phyloP scores from a whole-genome alignment of 2,797 vertebrate species.

The Notoglanidium macrostoma region DNA sequence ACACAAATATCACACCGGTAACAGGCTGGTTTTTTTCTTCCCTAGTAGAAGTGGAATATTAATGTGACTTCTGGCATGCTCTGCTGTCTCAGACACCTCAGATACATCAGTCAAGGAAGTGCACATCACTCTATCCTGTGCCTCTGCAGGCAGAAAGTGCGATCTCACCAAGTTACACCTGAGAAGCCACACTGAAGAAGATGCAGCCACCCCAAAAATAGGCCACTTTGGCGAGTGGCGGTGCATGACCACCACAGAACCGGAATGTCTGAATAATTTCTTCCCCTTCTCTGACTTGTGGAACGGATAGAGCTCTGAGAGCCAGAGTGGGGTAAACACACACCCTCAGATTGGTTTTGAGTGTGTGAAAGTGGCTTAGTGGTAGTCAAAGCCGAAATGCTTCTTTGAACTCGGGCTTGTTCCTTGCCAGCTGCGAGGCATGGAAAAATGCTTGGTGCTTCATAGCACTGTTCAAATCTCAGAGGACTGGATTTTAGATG shows the following conservation, averaged over 20 bases:
- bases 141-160: slow-evolving; percentile 57
- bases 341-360: slow-evolving; percentile 49
- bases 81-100: slow-evolving; percentile 71
- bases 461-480: slow-evolving; percentile 39
- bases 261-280: slow-evolving; percentile 45
- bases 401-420: slow-evolving; percentile 57
- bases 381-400: slow-evolving; percentile 52
- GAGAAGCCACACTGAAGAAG: slow-evolving; percentile 52
- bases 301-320: slow-evolving; percentile 40
- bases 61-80: slow-evolving; percentile 72
- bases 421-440: slow-evolving; percentile 38
- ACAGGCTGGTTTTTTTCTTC: neutral
- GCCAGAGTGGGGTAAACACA: slow-evolving; percentile 46
- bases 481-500: slow-evolving; percentile 23
- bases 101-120: slow-evolving; percentile 72
- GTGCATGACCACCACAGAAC: slow-evolving; percentile 54
- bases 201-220: slow-evolving; percentile 58
- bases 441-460: slow-evolving; percentile 42
- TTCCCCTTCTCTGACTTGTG: slow-evolving; percentile 34
- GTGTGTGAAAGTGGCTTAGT: slow-evolving; percentile 60
- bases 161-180: slow-evolving; percentile 61
- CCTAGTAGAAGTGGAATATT: slow-evolving; percentile 65
- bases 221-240: slow-evolving; percentile 53
- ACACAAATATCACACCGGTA: neutral
- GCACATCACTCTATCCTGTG: slow-evolving; percentile 47